Base-by-base conservation (phyloP, 64 coral and sea anemone genomes). In the Porites australiensis region DNA sequence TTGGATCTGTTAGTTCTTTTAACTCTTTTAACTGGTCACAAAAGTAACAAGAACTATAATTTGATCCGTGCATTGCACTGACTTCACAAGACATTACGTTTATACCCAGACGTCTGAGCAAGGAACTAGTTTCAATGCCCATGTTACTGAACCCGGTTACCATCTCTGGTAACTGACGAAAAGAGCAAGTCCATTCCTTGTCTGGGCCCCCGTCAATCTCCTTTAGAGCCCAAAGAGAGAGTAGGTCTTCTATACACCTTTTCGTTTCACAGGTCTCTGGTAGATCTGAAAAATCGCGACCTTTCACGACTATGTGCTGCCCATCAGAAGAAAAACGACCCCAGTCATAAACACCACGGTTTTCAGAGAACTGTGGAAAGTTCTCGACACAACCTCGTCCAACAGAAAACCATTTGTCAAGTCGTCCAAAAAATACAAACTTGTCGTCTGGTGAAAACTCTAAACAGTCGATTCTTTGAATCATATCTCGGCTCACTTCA, bases 391-490 rank as follows among this genome's bases (percentile, higher is more conserved):
- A 48, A 22, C 16, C 52, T 84, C 71, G 21, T 14, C 83, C 70
- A 50, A 83, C 89, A 77, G 75, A 77, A 55, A 77, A 54, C 75
- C 75, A 77, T 8, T 53, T 77, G 75, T 77, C 75, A 4, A 77
- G 75, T 16, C 75, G 49, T 54, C 75, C 75, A 21, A 77, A 77
- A 77, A 77, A 77, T 54, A 77, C 16, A 6, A 54, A 77, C 15
- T 55, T 53, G 13, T 19, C 50, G 75, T 77, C 75, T 1, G 48
- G 48, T 19, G 75, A 77, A 53, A 20, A 77, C 48, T 52, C 75
- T 10, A 77, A 77, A 7, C 21, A 19, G 19, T 6, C 21, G 5
- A 77, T 77, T 9, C 1, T 9, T 5, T 53, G 4, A 77, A 55
- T 55, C 13, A n/a, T 20, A 5, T 55, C 7, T 3, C 54, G 4